Evolutionary conservation across 64 coral and sea anemone species (phyloP).

Genomic region (Pocillopora verrucosa): DNA sequence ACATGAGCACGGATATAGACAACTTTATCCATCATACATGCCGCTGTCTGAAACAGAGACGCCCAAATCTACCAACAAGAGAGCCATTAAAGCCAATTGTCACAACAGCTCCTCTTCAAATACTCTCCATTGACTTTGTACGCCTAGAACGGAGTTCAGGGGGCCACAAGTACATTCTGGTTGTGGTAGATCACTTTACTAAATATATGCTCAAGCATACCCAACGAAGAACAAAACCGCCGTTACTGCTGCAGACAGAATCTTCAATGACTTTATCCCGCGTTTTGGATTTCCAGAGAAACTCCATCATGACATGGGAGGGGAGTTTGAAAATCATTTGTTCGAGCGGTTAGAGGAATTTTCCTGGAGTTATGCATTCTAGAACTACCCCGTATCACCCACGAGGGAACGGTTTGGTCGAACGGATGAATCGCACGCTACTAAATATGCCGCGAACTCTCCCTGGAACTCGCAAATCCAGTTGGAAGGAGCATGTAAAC

Average conservation of each 20-base stretch:
- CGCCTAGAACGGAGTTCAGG: too few relatives aligned
- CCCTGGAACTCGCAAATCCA: constrained; percentile 46
- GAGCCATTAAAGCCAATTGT: too few relatives aligned
- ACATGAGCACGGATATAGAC: constrained; percentile 55
- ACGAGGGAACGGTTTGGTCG: constrained; percentile 43
- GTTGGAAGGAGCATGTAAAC: constrained; percentile 60
- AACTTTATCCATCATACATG: constrained; percentile 49
- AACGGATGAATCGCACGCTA: constrained; percentile 51
- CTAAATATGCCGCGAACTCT: constrained; percentile 46
- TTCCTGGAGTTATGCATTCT: constrained; percentile 36
- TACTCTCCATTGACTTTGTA: too few relatives aligned
- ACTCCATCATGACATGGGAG: constrained; percentile 52
- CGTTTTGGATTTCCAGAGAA: constrained; percentile 58
- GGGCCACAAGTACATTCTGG: constrained; percentile 42
- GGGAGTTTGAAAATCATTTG: constrained; percentile 41
- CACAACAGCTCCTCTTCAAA: too few relatives aligned
- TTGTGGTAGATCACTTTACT: constrained; percentile 58
- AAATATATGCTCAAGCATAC: constrained; percentile 45
- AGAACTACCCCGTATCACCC: constrained; percentile 60
- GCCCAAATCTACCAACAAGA: constrained; percentile 47
- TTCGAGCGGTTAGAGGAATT: constrained; percentile 50
- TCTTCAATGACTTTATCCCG: constrained; percentile 63
- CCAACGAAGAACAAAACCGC: constrained; percentile 45
- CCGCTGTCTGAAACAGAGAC: not conserved
- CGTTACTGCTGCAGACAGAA: constrained; percentile 42